Evolutionary conservation across 2,888 invertebrate species (phyloP).

Genomic region (Lasioglossum calceatum): DNA sequence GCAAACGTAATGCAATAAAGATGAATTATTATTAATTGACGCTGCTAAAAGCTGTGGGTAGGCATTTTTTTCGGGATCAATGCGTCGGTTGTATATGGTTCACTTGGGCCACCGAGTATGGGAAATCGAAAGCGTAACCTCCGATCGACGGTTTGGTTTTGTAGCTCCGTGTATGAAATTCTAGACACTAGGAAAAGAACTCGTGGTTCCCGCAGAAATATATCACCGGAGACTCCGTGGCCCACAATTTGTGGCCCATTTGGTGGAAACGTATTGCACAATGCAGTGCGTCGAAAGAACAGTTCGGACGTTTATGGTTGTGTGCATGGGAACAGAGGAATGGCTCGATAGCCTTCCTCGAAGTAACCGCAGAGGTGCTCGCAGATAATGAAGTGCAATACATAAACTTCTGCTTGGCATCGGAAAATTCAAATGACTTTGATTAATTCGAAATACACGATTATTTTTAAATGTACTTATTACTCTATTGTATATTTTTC

Average conservation of each 20-base stretch:
- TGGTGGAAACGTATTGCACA: conserved; percentile 51
- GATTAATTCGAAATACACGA: neutral
- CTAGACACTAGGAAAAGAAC: conserved; percentile 14
- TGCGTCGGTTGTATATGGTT: neutral
- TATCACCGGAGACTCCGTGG: conserved; percentile 43
- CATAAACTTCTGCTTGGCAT: neutral
- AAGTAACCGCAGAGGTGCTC: neutral
- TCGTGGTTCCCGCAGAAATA: conserved; percentile 35
- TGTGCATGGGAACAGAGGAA: conserved; percentile 4
- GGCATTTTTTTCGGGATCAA: conserved; percentile 43
- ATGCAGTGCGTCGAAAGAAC: conserved; percentile 26
- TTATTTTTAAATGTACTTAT: too few species aligned
- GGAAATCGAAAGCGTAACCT: conserved; percentile 38
- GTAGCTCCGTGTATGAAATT: conserved; percentile 12
- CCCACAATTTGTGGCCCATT: conserved; percentile 45
- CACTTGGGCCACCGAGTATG: conserved; percentile 7
- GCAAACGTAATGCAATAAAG: neutral
- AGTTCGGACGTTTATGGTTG: conserved; percentile 24
- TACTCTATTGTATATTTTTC: too few species aligned
- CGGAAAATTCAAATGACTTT: neutral
- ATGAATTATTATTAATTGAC: conserved; percentile 48
- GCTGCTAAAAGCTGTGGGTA: conserved; percentile 20
- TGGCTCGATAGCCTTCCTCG: conserved; percentile 14
- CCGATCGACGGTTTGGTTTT: conserved; percentile 30
- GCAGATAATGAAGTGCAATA: conserved; percentile 14